Conservation (phyloP, 1,140 invertebrate genomes). For the Cydia pomonella region DNA sequence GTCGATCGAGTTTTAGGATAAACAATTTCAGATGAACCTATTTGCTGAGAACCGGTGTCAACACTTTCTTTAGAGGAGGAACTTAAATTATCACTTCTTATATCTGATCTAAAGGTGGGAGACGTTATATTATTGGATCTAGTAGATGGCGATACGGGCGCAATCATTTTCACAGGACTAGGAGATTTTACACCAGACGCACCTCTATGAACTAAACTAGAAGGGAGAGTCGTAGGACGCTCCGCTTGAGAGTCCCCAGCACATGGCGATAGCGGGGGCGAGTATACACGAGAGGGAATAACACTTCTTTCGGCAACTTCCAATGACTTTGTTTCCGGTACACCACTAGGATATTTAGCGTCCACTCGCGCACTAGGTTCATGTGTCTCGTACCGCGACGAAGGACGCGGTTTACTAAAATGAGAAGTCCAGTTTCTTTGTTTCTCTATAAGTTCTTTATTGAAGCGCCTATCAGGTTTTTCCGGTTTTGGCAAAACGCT, state of each 20-base stretch:
- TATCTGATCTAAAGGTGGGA: slow-evolving; percentile 43
- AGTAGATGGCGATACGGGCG: slow-evolving; percentile 60
- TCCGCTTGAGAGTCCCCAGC: slow-evolving; percentile 65
- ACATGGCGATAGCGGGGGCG: slow-evolving; percentile 70
- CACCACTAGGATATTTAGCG: slow-evolving; percentile 56
- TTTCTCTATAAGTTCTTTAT: slow-evolving; percentile 93
- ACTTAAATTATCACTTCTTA: slow-evolving; percentile 54
- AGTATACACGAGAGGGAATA: slow-evolving; percentile 72
- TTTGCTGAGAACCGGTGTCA: slow-evolving; percentile 39
- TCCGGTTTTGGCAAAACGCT: slow-evolving; percentile 84
- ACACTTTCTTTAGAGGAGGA: slow-evolving; percentile 49
- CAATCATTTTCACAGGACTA: slow-evolving; percentile 71
- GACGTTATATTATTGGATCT: slow-evolving; percentile 63
- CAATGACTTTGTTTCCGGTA: slow-evolving; percentile 66
- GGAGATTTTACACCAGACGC: slow-evolving; percentile 65
- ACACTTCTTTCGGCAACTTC: slow-evolving; percentile 65
- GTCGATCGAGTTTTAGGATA: slow-evolving; percentile 46
- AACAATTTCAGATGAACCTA: slow-evolving; percentile 48
- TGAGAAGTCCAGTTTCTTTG: slow-evolving; percentile 95
- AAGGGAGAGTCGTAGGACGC: slow-evolving; percentile 67
- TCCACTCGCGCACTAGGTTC: slow-evolving; percentile 56
- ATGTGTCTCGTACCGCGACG: slow-evolving; percentile 82
- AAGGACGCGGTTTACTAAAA: slow-evolving; percentile 88
- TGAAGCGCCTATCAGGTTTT: slow-evolving; percentile 90
- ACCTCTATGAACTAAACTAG: slow-evolving; percentile 64